A percentile compares a stretch with the other conserved stretches of the same genome.
Evolutionary conservation across 2,113 vertebrate species (phyloP).

Genomic region (Pristiophorus japonicus): DNA sequence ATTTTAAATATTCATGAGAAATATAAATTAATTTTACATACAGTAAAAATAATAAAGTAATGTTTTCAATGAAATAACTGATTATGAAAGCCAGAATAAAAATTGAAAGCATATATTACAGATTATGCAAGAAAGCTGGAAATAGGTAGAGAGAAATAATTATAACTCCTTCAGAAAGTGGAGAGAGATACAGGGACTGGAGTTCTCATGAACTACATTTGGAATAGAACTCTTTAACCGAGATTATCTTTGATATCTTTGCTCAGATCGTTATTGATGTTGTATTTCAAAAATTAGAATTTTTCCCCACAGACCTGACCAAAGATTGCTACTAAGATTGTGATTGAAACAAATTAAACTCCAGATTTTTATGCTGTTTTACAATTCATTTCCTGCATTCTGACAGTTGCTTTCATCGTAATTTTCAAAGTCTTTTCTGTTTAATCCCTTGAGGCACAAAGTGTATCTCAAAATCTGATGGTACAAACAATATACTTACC

Average conservation of each 20-base stretch:
- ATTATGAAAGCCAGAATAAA: slow-evolving; percentile 38
- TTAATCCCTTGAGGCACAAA: not conserved
- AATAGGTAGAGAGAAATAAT: not conserved
- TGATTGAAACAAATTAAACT: not conserved
- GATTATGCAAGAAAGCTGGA: not conserved
- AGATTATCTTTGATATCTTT: not conserved
- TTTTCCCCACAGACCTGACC: not conserved
- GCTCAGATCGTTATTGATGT: not conserved
- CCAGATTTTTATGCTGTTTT: not conserved
- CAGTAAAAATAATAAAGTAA: slow-evolving; percentile 40
- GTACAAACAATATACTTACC: not conserved
- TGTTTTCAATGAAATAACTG: slow-evolving; percentile 39
- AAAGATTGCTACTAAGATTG: not conserved
- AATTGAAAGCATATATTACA: not conserved
- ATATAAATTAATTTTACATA: slow-evolving; percentile 39
- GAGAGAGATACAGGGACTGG: not conserved
- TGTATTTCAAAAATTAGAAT: slow-evolving; percentile 10
- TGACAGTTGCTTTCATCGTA: not conserved
- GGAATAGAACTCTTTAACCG: not conserved
- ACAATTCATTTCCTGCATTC: not conserved
- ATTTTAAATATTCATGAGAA: not conserved
- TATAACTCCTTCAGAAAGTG: not conserved
- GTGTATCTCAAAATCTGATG: not conserved
- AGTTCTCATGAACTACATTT: not conserved
- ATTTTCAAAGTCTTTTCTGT: not conserved